Evolutionary conservation across 1,140 invertebrate species (phyloP).

Genomic region (Littorina saxatilis): DNA sequence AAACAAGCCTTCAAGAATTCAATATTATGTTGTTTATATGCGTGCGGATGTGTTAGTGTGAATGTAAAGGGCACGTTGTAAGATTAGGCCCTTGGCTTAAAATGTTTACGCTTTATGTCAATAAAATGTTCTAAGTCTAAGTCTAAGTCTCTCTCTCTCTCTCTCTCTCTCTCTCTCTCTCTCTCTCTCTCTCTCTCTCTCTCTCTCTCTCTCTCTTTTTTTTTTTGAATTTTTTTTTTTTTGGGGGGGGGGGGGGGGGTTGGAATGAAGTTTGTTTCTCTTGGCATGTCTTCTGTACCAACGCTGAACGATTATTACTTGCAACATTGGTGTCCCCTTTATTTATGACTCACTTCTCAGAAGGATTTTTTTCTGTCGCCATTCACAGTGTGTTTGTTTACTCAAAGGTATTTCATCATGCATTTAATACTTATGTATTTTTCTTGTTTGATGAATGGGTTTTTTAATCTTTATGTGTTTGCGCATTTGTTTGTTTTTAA

Average conservation of each 20-base stretch:
- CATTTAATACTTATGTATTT: neutral
- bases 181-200: slow-evolving; percentile 25
- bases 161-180: slow-evolving; percentile 15
- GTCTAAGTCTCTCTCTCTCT: neutral
- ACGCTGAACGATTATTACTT: neutral
- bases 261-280: neutral
- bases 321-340: neutral
- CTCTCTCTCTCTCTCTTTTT: slow-evolving; percentile 19
- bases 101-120: too few species aligned
- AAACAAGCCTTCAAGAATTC: too few species aligned
- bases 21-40: too few species aligned
- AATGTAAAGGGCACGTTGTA: too few species aligned
- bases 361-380: neutral
- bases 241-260: neutral
- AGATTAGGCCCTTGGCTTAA: too few species aligned
- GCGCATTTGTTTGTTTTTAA: too few species aligned
- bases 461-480: too few species aligned
- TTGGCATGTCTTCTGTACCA: neutral
- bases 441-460: too few species aligned
- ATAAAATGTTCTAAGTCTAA: neutral
- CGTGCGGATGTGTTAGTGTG: too few species aligned
- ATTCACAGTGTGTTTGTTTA: neutral
- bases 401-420: neutral
- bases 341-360: neutral
- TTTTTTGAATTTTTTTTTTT: neutral